phyloP scores from a whole-genome alignment of 2,113 vertebrate species.

The Aptenodytes patagonicus region DNA sequence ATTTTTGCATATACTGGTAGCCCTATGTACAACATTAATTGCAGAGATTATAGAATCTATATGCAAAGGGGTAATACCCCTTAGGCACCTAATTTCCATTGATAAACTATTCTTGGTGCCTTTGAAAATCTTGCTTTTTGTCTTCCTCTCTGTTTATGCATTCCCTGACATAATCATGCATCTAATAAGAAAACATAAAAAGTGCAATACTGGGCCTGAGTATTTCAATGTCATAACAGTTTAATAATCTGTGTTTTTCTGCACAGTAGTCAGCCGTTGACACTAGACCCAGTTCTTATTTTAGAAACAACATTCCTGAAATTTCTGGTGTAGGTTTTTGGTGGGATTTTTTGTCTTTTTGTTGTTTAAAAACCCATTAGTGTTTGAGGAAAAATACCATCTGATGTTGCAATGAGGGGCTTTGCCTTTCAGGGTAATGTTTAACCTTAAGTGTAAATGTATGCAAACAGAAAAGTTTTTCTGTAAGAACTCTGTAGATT shows the following conservation, averaged over 20 bases:
- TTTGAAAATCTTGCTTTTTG: not conserved
- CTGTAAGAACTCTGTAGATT: not conserved
- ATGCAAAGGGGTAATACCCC: not conserved
- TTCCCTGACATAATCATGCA: not conserved
- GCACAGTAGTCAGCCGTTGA: not conserved
- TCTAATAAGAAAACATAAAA: not conserved
- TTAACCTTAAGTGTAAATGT: constrained; percentile 33
- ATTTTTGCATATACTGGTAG: not conserved
- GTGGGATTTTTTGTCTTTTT: not conserved
- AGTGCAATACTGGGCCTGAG: not conserved
- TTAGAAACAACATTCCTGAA: not conserved
- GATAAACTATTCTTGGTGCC: not conserved
- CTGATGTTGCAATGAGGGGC: constrained; percentile 35
- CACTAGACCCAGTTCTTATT: not conserved
- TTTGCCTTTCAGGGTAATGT: constrained; percentile 47
- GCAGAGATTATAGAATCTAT: not conserved
- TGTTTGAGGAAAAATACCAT: constrained; percentile 39
- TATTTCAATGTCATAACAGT: not conserved
- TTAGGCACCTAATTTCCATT: not conserved
- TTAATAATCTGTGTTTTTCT: not conserved
- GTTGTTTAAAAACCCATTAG: not conserved
- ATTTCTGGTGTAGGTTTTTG: not conserved
- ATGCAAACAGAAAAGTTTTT: not conserved
- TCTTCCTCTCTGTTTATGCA: not conserved
- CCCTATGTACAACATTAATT: not conserved